Percentiles rank a stretch among this genome's conserved stretches.
Conservation (phyloP, 2,888 invertebrate species). For the Mythimna albipuncta region DNA sequence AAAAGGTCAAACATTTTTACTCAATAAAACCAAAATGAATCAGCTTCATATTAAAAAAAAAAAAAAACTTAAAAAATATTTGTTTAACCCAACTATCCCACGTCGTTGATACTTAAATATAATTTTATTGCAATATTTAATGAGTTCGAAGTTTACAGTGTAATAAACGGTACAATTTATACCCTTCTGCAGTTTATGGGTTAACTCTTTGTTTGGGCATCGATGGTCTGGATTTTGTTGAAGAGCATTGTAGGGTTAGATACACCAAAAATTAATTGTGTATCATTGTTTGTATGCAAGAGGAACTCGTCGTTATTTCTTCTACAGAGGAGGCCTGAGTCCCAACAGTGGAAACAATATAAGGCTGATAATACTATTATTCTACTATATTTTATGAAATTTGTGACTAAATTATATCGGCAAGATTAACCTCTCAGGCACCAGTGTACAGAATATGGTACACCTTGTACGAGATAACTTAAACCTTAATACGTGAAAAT, state of each 20-base stretch:
- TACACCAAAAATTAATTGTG: conserved; percentile 7
- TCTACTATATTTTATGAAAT: too few species aligned
- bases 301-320: neutral
- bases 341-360: too few species aligned
- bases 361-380: too few species aligned
- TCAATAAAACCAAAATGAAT: conserved; percentile 25
- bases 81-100: conserved; percentile 66
- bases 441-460: too few species aligned
- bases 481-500: too few species aligned
- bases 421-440: too few species aligned
- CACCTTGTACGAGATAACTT: too few species aligned
- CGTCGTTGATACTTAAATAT: conserved; percentile 68
- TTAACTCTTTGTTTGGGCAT: conserved; percentile 68
- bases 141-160: conserved; percentile 75
- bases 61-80: conserved; percentile 45
- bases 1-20: neutral
- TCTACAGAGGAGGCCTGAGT: too few species aligned
- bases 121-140: conserved; percentile 84
- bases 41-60: conserved; percentile 20
- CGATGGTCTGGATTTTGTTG: conserved; percentile 42
- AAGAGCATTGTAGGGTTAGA: conserved; percentile 58
- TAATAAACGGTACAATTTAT: conserved; percentile 67
- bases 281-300: neutral
- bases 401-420: too few species aligned
- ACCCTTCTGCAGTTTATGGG: conserved; percentile 70